phyloP scores from a whole-genome alignment of 2,797 vertebrate species.

The Lepus townsendii region DNA sequence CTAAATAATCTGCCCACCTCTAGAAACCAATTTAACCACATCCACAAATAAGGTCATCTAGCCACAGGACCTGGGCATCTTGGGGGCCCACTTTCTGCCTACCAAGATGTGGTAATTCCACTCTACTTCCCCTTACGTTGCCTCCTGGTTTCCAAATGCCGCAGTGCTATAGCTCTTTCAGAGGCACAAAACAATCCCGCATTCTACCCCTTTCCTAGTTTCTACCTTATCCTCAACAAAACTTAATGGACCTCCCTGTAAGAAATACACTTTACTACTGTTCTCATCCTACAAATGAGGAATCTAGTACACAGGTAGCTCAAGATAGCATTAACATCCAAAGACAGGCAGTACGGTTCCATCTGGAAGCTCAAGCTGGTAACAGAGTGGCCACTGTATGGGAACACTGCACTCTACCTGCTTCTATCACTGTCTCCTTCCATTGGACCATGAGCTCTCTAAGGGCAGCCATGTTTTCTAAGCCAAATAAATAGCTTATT shows the following conservation, averaged over 20 bases:
- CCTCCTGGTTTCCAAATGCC: conserved; percentile 6
- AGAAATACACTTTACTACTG: not conserved
- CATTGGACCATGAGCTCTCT: not conserved
- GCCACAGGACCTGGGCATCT: not conserved
- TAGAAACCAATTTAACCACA: conserved; percentile 7
- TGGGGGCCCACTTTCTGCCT: not conserved
- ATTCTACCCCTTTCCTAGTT: not conserved
- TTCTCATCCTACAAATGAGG: not conserved
- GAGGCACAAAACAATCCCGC: not conserved
- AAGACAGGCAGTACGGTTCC: not conserved
- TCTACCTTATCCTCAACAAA: conserved; percentile 36
- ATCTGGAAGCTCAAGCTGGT: not conserved
- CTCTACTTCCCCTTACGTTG: not conserved
- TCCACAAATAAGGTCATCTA: not conserved
- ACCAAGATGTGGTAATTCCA: not conserved
- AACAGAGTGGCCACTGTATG: not conserved
- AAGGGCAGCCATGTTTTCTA: not conserved
- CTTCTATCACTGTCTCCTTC: not conserved
- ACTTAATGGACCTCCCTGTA: not conserved
- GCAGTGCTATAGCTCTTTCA: not conserved
- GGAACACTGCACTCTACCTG: not conserved
- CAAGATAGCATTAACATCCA: not conserved
- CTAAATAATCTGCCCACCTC: conserved; percentile 6
- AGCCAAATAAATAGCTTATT: conserved; percentile 25
- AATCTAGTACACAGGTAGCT: not conserved